These are phyloP conservation scores for Trematomus loennbergii DNA, from an alignment of 2,113 vertebrate species.

Conservation along the genomic window DNA sequence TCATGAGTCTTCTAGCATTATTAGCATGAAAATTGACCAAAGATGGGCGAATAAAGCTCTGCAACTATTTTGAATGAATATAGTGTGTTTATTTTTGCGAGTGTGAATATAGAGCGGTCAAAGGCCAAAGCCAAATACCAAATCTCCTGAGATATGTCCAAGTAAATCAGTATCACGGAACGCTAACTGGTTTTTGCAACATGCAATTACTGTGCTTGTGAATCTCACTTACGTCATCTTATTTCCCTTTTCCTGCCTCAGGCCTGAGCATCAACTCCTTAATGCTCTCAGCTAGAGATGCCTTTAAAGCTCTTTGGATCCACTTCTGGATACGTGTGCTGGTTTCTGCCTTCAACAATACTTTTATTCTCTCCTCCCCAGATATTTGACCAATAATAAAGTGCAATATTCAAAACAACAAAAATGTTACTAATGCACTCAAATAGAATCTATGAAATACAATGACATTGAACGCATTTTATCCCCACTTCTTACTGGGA, in stretches of 20 bases:
- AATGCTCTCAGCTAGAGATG: conserved; percentile 60
- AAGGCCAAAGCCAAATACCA: neutral
- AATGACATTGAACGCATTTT: neutral
- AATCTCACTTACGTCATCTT: conserved; percentile 42
- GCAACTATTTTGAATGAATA: neutral
- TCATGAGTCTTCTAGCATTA: neutral
- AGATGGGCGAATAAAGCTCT: neutral
- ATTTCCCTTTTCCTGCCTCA: conserved; percentile 19
- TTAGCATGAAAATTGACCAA: neutral
- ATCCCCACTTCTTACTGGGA: neutral
- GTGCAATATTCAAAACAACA: neutral
- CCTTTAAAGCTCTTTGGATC: conserved; percentile 40
- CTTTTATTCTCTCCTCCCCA: neutral
- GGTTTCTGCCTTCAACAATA: conserved; percentile 3
- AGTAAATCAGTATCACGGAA: conserved; percentile 20
- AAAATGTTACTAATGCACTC: neutral
- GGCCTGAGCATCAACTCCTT: conserved; percentile 48
- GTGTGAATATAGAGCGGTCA: neutral
- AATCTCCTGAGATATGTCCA: conserved; percentile 12
- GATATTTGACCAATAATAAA: neutral
- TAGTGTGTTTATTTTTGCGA: neutral
- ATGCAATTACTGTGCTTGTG: conserved; percentile 47
- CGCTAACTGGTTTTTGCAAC: conserved; percentile 31
- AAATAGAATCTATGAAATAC: neutral
- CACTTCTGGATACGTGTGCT: conserved; percentile 35